Base-by-base conservation (phyloP, 2,888 invertebrate genomes). In the Heliconius ismenius region DNA sequence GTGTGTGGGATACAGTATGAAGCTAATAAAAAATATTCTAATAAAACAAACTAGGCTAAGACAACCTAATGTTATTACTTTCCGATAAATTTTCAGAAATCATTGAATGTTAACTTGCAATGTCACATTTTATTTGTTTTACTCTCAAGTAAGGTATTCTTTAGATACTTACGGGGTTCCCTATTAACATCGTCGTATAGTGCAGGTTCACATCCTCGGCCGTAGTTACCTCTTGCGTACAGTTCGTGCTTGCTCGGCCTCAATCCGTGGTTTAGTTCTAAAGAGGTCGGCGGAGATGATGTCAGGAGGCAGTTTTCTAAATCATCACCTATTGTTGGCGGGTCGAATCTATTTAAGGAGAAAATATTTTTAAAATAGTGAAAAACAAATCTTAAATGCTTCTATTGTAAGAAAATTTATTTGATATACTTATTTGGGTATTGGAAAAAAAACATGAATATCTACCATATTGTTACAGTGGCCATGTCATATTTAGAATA, bases 201-300 rank as follows among this genome's bases (percentile, higher is more conserved):
- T 77, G 96, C 96, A 0, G 97, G 95, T 86, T 97, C 97, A 83
- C 97, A 97, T 0, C 97, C 97, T 74, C 97, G 95, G 0, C 97
- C 97, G 83, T 96, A 97, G 87, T 97, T 97, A 0, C 97, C 97
- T 65, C 97, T 91, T 79, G 97, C 96, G 82, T 97, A 98, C 36
- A 98, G 90, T 88, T 97, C 97, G 76, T 97, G 97, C 0, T 94
- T 90, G 80, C 96, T 96, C 7, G 95, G 91, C 64, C 96, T 92
- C 77, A 97, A 94, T 67, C 97, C 96, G 28, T 94, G 91, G 9
- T 95, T 95, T 0, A 96, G 95, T 90, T 88, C 87, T 65, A 93
- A 79, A 0, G 90, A 88, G 0, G 93, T 92, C 0, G 92, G 91
- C 0, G 93, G 92, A 0, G 96, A 96, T 81, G 98, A 97, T 0